Evolutionary conservation across 2,888 invertebrate genomes (phyloP).

Genomic region (Muscina levida): DNA sequence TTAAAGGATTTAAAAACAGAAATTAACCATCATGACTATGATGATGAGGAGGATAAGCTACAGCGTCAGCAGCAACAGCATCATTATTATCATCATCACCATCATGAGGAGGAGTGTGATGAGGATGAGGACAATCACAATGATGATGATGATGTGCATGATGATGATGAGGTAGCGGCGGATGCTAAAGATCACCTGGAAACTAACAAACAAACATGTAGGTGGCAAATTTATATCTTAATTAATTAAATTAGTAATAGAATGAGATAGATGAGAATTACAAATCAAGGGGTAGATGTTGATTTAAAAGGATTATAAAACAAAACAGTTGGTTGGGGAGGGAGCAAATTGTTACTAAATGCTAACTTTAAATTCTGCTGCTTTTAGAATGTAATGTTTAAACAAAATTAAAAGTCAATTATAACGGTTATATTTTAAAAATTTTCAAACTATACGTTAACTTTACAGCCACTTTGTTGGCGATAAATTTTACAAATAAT

Average conservation of each 20-base stretch:
- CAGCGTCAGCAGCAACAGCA: constrained; percentile 4
- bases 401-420: too few relatives aligned
- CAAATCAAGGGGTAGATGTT: too few relatives aligned
- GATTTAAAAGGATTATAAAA: too few relatives aligned
- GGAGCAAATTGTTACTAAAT: too few relatives aligned
- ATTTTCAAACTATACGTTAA: too few relatives aligned
- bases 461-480: too few relatives aligned
- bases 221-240: constrained; percentile 18
- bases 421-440: too few relatives aligned
- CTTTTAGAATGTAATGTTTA: too few relatives aligned
- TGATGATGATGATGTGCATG: constrained; percentile 29
- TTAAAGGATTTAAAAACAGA: constrained; percentile 55
- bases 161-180: not conserved
- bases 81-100: constrained; percentile 36
- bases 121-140: not conserved
- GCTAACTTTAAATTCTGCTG: too few relatives aligned
- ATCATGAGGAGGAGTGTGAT: constrained; percentile 23
- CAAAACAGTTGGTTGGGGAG: too few relatives aligned
- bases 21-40: constrained; percentile 44
- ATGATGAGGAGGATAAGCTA: constrained; percentile 29
- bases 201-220: constrained; percentile 57
- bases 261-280: too few relatives aligned
- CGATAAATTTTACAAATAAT: too few relatives aligned
- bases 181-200: constrained; percentile 1
- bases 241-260: not conserved